Conservation (phyloP, 1,140 invertebrate species). For the Proales similis region DNA sequence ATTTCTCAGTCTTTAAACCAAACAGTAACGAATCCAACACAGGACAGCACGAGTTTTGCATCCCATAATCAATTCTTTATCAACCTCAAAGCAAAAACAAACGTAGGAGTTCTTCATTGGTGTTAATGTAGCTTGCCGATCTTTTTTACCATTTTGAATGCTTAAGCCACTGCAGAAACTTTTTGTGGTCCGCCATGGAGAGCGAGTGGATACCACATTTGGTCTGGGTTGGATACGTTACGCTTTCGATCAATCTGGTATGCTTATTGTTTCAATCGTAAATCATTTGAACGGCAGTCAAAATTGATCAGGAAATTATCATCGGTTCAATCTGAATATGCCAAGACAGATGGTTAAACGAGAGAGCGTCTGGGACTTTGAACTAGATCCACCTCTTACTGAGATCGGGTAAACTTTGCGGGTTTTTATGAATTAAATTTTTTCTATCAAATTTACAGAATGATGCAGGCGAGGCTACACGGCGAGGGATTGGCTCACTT, state of each 20-base stretch:
- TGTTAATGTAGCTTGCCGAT: too few species aligned
- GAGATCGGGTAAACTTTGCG: too few species aligned
- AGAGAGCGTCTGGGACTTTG: constrained; percentile 11
- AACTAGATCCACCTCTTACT: constrained; percentile 36
- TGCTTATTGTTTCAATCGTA: not conserved
- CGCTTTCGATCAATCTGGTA: constrained; percentile 13
- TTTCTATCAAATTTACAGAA: too few species aligned
- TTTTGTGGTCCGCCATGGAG: constrained; percentile 31
- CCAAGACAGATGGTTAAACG: constrained; percentile 15
- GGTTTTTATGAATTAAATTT: too few species aligned
- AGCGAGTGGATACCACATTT: constrained; percentile 34
- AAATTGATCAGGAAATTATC: constrained; percentile 13
- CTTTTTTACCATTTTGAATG: too few species aligned
- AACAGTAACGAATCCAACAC: too few species aligned
- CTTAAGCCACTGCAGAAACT: constrained; percentile 37
- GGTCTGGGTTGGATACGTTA: constrained; percentile 19
- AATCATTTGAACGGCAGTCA: not conserved
- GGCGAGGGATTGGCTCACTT: constrained; percentile 10
- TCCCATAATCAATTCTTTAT: too few species aligned
- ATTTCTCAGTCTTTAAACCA: too few species aligned
- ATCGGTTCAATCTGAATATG: constrained; percentile 15
- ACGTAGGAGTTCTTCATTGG: too few species aligned
- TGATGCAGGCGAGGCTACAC: constrained; percentile 5
- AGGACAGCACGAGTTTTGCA: too few species aligned
- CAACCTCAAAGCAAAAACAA: too few species aligned